Percentiles rank a stretch among this genome's conserved stretches.
These are phyloP conservation scores for Gephyroberyx darwinii DNA, from an alignment of 2,797 vertebrate genomes.

Conservation along the genomic window DNA sequence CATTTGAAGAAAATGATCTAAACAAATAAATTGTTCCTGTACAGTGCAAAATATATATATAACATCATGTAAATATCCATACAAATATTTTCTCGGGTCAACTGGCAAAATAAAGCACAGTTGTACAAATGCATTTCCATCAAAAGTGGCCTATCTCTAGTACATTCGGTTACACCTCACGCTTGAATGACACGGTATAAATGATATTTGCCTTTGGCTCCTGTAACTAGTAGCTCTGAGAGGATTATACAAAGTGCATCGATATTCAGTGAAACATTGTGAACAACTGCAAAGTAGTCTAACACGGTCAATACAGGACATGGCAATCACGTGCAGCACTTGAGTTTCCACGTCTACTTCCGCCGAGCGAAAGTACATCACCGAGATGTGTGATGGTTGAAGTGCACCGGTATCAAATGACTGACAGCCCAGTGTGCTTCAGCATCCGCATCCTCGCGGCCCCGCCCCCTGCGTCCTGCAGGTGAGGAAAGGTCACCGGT, in stretches of 20 bases:
- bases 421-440: slow-evolving; percentile 8
- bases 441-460: slow-evolving; percentile 10
- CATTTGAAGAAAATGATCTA: slow-evolving; percentile 57
- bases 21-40: slow-evolving; percentile 69
- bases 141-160: slow-evolving; percentile 68
- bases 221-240: slow-evolving; percentile 70
- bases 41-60: slow-evolving; percentile 76
- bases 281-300: slow-evolving; percentile 56
- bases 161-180: slow-evolving; percentile 84
- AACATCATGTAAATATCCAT: slow-evolving; percentile 73
- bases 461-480: slow-evolving; percentile 22
- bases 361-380: slow-evolving; percentile 20
- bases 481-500: slow-evolving; percentile 37
- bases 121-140: slow-evolving; percentile 71
- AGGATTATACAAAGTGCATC: slow-evolving; percentile 79
- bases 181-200: slow-evolving; percentile 57
- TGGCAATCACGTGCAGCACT: slow-evolving; percentile 62
- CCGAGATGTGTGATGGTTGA: slow-evolving; percentile 16
- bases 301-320: slow-evolving; percentile 56
- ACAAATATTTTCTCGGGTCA: slow-evolving; percentile 69
- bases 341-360: slow-evolving; percentile 28
- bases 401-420: not conserved
- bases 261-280: slow-evolving; percentile 72
- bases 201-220: slow-evolving; percentile 73
- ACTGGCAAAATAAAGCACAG: slow-evolving; percentile 67